phyloP scores from a whole-genome alignment of 2,888 invertebrate species.

The Ochlodes sylvanus region DNA sequence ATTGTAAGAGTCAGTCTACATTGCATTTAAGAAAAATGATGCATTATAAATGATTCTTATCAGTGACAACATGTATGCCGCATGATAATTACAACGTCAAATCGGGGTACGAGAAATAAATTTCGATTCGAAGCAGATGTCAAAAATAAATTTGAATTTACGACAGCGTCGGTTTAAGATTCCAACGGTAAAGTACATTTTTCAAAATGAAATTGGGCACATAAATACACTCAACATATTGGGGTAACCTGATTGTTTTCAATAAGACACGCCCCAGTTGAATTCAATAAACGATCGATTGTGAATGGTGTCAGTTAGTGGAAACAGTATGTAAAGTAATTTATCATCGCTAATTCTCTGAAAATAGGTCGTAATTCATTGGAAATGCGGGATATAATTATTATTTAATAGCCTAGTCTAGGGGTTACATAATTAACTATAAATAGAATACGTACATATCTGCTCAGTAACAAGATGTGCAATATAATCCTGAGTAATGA shows the following conservation, averaged over 20 bases:
- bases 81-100: constrained; percentile 27
- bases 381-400: neutral
- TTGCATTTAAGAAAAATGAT: constrained; percentile 53
- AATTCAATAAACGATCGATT: neutral
- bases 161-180: constrained; percentile 15
- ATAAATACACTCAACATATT: constrained; percentile 6
- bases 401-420: too few species aligned
- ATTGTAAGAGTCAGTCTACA: constrained; percentile 36
- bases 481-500: too few species aligned
- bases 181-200: constrained; percentile 36
- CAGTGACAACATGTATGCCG: constrained; percentile 32
- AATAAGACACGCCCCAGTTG: constrained; percentile 3
- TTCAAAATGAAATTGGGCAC: constrained; percentile 31
- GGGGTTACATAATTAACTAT: too few species aligned
- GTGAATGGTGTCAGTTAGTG: constrained; percentile 1
- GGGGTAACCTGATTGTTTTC: constrained; percentile 17
- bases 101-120: constrained; percentile 26
- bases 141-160: constrained; percentile 39
- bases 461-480: too few species aligned
- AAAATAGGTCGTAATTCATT: neutral
- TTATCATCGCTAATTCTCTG: neutral
- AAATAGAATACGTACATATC: too few species aligned
- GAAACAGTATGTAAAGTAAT: neutral
- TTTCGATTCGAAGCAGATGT: constrained; percentile 15
- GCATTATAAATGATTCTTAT: constrained; percentile 43